Conservation (phyloP, 2,113 vertebrate genomes). For the Etheostoma cragini region DNA sequence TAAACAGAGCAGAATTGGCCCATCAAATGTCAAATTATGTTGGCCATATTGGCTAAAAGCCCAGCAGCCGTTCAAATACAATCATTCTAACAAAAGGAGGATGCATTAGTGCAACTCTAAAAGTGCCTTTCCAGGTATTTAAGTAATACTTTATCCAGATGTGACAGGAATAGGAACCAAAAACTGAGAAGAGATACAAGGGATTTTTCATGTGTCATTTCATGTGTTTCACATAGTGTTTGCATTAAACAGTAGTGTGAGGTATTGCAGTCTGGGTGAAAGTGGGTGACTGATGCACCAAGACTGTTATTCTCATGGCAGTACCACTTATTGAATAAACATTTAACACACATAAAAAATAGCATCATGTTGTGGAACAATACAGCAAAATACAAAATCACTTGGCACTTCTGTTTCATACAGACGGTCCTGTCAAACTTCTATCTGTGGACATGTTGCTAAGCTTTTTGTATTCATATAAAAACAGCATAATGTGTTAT, state of each 20-base stretch:
- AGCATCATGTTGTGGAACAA: background rate
- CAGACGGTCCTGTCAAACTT: too few relatives aligned
- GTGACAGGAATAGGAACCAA: background rate
- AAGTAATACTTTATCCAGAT: background rate
- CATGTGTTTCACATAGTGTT: too few relatives aligned
- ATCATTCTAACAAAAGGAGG: background rate
- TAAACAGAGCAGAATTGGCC: background rate
- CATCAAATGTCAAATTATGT: background rate
- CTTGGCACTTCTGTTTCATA: too few relatives aligned
- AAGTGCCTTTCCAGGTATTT: background rate
- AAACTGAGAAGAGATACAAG: background rate
- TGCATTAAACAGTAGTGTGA: too few relatives aligned
- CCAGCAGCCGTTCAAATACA: background rate
- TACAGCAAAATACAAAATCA: background rate
- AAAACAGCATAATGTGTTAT: too few relatives aligned
- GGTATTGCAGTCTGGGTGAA: too few relatives aligned
- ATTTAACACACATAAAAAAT: background rate
- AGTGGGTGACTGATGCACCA: too few relatives aligned
- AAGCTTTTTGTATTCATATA: too few relatives aligned
- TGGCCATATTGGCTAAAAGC: background rate
- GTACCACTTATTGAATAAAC: too few relatives aligned
- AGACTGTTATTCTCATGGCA: too few relatives aligned
- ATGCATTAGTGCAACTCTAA: background rate
- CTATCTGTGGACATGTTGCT: too few relatives aligned
- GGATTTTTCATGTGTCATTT: background rate